Evolutionary conservation across 2,888 invertebrate genomes (phyloP).

Genomic region (Eurois occulta): DNA sequence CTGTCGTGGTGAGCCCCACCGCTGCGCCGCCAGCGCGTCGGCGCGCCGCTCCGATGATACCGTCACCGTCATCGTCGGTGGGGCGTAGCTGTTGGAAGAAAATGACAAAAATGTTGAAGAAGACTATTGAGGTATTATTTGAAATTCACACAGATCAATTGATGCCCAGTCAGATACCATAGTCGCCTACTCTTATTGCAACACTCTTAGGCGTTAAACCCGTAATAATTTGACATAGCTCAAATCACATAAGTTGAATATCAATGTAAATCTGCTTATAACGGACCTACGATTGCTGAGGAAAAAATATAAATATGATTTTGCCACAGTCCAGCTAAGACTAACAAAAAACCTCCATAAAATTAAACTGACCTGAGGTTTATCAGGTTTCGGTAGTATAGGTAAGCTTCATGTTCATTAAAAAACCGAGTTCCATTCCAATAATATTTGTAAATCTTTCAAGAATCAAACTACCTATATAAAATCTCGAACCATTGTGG

Average conservation of each 20-base stretch:
- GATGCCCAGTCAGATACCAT: background rate
- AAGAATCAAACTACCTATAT: background rate
- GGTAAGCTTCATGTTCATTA: background rate
- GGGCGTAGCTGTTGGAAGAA: constrained; percentile 76
- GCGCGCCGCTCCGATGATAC: constrained; percentile 81
- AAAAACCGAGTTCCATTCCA: background rate
- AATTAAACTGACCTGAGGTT: background rate
- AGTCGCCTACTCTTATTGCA: background rate
- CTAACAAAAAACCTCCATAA: background rate
- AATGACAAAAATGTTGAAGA: background rate
- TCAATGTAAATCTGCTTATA: background rate
- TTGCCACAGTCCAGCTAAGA: background rate
- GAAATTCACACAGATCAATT: background rate
- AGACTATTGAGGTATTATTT: background rate
- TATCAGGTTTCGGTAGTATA: background rate
- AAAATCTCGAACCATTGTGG: background rate
- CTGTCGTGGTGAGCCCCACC: constrained; percentile 95
- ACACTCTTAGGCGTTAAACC: background rate
- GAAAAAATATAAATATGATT: background rate
- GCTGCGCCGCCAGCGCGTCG: constrained; percentile 90
- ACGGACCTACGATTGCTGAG: background rate
- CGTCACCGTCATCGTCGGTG: constrained; percentile 88
- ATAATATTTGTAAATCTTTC: background rate
- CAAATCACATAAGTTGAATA: background rate
- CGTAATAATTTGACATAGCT: background rate